Conservation (phyloP, 1,140 invertebrate species). For the Diploscapter pachys region DNA sequence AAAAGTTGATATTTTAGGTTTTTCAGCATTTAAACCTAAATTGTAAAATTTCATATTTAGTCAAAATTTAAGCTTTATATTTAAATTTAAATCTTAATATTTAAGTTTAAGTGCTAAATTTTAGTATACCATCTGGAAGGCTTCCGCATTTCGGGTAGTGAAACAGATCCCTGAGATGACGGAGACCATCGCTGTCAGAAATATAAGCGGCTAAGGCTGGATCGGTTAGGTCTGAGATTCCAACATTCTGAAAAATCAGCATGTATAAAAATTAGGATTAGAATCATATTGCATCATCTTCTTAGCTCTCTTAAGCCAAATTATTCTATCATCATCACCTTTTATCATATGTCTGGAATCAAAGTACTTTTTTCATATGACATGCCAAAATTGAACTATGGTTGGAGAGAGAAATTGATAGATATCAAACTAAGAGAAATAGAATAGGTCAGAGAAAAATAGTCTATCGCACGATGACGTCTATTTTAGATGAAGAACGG, state of each 20-base stretch:
- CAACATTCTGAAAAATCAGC: conserved; percentile 1
- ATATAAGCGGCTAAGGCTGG: conserved; percentile 29
- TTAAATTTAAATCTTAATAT: not conserved
- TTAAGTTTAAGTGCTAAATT: not conserved
- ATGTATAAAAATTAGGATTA: too few species aligned
- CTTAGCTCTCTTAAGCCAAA: not conserved
- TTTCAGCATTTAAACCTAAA: not conserved
- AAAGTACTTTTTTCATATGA: too few species aligned
- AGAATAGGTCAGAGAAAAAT: too few species aligned
- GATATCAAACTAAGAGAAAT: too few species aligned
- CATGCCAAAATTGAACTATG: too few species aligned
- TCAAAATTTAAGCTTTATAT: conserved; percentile 1
- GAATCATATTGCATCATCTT: too few species aligned
- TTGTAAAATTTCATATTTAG: not conserved
- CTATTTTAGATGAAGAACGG: too few species aligned
- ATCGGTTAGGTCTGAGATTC: conserved; percentile 28
- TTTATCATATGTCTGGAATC: too few species aligned
- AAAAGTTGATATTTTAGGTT: not conserved
- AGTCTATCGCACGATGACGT: too few species aligned
- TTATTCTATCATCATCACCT: not conserved
- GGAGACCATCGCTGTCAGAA: conserved; percentile 28
- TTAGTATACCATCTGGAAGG: conserved; percentile 42
- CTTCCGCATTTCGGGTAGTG: conserved; percentile 45
- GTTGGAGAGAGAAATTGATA: too few species aligned
- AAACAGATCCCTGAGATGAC: conserved; percentile 41